These are phyloP conservation scores for Hippopotamyrus pictus DNA, from an alignment of 2,797 vertebrate genomes.

Conservation along the genomic window DNA sequence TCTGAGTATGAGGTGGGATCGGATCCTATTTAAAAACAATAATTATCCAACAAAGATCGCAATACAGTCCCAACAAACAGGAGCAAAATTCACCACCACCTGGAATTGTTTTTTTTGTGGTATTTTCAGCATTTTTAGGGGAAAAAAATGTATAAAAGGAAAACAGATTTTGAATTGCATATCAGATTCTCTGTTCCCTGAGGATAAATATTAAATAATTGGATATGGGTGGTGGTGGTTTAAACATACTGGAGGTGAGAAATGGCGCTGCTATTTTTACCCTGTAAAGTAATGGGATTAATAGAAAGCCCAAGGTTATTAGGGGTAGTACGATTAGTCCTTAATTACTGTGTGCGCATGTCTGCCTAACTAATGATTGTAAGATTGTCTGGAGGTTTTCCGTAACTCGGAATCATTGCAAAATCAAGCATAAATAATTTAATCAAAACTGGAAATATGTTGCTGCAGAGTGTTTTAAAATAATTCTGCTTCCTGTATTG, in stretches of 20 bases:
- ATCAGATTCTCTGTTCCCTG: slow-evolving; percentile 52
- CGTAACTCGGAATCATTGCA: not conserved
- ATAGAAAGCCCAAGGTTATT: slow-evolving; percentile 69
- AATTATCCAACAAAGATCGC: not conserved
- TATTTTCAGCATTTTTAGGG: not conserved
- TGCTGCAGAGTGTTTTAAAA: not conserved
- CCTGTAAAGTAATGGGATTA: slow-evolving; percentile 58
- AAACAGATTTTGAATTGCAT: slow-evolving; percentile 60
- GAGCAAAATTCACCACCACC: not conserved
- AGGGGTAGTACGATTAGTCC: slow-evolving; percentile 54
- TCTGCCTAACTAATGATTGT: slow-evolving; percentile 32
- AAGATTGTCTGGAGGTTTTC: not conserved
- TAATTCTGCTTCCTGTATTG: not conserved
- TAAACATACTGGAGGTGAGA: slow-evolving; percentile 60
- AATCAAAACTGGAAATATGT: not conserved
- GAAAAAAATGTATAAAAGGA: slow-evolving; percentile 5
- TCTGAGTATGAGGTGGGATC: slow-evolving; percentile 15
- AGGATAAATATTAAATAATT: slow-evolving; percentile 70
- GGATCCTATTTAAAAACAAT: slow-evolving; percentile 27
- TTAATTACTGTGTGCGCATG: slow-evolving; percentile 36
- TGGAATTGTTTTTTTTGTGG: not conserved
- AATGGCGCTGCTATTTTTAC: slow-evolving; percentile 62
- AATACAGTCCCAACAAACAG: not conserved
- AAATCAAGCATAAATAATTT: not conserved
- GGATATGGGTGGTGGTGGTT: slow-evolving; percentile 44